These are phyloP conservation scores for Xenops minutus DNA, from an alignment of 2,797 vertebrate genomes.

Conservation along the genomic window DNA sequence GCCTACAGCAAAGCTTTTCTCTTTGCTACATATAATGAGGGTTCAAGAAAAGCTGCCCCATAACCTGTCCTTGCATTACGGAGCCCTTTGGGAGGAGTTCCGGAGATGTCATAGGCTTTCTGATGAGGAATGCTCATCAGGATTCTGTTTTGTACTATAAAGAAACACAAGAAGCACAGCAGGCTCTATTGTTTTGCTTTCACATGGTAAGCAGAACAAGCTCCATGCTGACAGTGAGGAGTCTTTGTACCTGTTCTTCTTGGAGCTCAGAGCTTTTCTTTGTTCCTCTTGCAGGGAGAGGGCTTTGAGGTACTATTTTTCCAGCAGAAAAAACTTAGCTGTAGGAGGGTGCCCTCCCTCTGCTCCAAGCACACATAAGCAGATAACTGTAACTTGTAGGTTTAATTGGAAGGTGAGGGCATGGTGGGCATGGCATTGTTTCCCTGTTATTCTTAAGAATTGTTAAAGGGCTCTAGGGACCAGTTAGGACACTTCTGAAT, in stretches of 20 bases:
- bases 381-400: background rate
- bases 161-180: background rate
- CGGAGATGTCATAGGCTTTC: background rate
- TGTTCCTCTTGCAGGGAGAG: background rate
- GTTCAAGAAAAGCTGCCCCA: background rate
- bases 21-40: background rate
- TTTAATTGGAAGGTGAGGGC: background rate
- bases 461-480: background rate
- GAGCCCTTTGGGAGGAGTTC: background rate
- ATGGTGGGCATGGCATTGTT: background rate
- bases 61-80: background rate
- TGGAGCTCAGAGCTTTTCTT: background rate
- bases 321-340: background rate
- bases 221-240: background rate
- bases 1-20: background rate
- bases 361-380: rapidly evolving
- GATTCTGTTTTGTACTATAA: background rate
- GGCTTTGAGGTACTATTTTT: background rate
- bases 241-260: background rate
- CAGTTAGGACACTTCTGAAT: background rate
- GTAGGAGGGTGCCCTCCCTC: background rate
- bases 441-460: background rate
- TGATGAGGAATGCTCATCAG: background rate
- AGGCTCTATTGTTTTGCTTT: background rate
- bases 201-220: background rate